Evolutionary conservation across 2,888 invertebrate species (phyloP).

Genomic region (Agrochola lota): DNA sequence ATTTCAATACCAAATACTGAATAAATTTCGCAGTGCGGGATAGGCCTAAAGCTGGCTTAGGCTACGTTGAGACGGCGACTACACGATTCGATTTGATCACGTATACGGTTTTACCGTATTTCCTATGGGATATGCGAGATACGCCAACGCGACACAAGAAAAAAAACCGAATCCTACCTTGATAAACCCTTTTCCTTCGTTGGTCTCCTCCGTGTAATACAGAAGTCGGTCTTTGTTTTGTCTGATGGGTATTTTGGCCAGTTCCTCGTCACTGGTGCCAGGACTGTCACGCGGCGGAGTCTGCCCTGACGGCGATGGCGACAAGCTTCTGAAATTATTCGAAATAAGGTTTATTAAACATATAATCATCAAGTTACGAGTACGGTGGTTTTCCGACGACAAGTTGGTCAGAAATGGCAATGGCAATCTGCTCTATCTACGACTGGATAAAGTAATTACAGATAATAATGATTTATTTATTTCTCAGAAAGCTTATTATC

Average conservation of each 20-base stretch:
- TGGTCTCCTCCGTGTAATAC: slow-evolving; percentile 96
- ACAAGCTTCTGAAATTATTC: slow-evolving; percentile 38
- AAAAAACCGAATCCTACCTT: slow-evolving; percentile 86
- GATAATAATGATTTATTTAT: neutral
- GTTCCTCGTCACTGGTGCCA: slow-evolving; percentile 61
- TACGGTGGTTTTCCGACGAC: neutral
- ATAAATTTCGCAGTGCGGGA: too few relatives aligned
- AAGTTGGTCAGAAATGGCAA: neutral
- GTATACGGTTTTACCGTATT: too few relatives aligned
- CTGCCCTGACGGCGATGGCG: slow-evolving; percentile 81
- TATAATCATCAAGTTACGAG: neutral
- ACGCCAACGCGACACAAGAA: neutral
- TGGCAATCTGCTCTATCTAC: neutral
- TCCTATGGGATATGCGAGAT: neutral
- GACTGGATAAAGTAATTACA: neutral
- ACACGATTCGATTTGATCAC: too few relatives aligned
- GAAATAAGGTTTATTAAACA: neutral
- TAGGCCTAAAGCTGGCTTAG: too few relatives aligned
- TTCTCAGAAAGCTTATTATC: slow-evolving; percentile 2
- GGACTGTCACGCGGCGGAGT: slow-evolving; percentile 67
- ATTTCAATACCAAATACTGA: too few relatives aligned
- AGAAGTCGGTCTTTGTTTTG: slow-evolving; percentile 95
- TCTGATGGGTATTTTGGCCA: slow-evolving; percentile 86
- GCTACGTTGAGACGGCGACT: too few relatives aligned
- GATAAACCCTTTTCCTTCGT: slow-evolving; percentile 97